Evolutionary conservation across 2,797 vertebrate genomes (phyloP).

Genomic region (Corythornis leucogaster): DNA sequence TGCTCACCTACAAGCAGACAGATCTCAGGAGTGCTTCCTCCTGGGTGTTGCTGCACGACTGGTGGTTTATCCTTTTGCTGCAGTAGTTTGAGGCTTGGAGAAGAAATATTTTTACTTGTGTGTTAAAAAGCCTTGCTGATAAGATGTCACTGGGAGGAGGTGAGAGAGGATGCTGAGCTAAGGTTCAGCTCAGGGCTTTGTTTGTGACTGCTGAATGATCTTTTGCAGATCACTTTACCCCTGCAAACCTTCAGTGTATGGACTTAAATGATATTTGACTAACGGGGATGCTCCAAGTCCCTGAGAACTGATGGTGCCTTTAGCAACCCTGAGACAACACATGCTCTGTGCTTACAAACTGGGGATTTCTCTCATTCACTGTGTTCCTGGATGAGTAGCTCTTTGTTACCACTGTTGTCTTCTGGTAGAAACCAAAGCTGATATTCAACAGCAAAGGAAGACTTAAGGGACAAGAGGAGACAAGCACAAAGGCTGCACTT

Average conservation of each 20-base stretch:
- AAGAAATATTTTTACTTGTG: neutral
- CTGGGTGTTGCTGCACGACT: neutral
- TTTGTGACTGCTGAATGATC: neutral
- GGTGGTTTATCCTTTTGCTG: neutral
- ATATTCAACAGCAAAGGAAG: neutral
- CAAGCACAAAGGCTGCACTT: neutral
- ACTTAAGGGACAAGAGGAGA: neutral
- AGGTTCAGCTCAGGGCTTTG: neutral
- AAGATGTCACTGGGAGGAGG: neutral
- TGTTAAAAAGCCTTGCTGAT: neutral
- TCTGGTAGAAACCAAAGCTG: neutral
- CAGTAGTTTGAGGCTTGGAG: neutral
- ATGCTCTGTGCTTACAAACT: accelerated
- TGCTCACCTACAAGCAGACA: neutral
- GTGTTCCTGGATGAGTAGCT: neutral
- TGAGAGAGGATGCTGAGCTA: neutral
- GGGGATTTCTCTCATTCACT: no score
- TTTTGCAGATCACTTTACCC: neutral
- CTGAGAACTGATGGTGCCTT: neutral
- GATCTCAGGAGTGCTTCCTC: neutral
- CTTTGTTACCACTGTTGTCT: neutral
- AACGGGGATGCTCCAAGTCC: neutral
- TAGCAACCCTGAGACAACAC: neutral
- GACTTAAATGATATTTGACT: neutral
- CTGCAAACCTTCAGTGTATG: accelerated